These are phyloP conservation scores for Leptoteleia sp. DNA, from an alignment of 1,140 invertebrate species.

Conservation along the genomic window DNA sequence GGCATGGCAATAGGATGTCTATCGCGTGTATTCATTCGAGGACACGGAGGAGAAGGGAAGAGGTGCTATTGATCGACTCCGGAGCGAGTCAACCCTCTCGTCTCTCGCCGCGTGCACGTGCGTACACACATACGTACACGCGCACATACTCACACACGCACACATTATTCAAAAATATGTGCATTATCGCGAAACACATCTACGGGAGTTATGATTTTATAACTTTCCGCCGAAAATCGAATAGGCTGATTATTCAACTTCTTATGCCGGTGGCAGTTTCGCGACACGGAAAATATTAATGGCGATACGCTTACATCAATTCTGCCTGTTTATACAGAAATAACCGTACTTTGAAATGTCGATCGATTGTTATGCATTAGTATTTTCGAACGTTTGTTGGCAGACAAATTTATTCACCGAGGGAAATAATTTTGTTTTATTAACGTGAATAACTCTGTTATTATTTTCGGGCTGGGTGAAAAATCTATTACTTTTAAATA, in stretches of 20 bases:
- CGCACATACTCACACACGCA: too few species aligned
- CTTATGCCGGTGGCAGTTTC: not conserved
- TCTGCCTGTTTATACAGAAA: too few species aligned
- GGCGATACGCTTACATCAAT: not conserved
- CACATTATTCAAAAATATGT: slow-evolving; percentile 55
- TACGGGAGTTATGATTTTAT: slow-evolving; percentile 21
- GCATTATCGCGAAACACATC: slow-evolving; percentile 33
- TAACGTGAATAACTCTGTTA: too few species aligned
- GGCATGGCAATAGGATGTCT: slow-evolving; percentile 78
- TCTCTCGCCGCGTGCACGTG: slow-evolving; percentile 70
- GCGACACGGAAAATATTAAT: not conserved
- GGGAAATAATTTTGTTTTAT: too few species aligned
- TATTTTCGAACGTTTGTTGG: too few species aligned
- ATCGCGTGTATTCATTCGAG: slow-evolving; percentile 76
- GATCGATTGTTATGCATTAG: too few species aligned
- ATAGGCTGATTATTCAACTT: not conserved
- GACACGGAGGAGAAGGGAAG: slow-evolving; percentile 66
- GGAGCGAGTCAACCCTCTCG: slow-evolving; percentile 78
- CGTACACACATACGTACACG: too few species aligned
- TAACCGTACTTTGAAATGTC: too few species aligned
- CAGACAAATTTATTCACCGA: too few species aligned
- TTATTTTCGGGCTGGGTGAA: too few species aligned
- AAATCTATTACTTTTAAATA: too few species aligned
- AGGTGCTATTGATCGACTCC: slow-evolving; percentile 79
- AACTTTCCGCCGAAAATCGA: slow-evolving; percentile 22